Percentiles rank a stretch among this genome's conserved stretches.
Conservation (phyloP, 2,113 vertebrate genomes). For the Trinectes maculatus region DNA sequence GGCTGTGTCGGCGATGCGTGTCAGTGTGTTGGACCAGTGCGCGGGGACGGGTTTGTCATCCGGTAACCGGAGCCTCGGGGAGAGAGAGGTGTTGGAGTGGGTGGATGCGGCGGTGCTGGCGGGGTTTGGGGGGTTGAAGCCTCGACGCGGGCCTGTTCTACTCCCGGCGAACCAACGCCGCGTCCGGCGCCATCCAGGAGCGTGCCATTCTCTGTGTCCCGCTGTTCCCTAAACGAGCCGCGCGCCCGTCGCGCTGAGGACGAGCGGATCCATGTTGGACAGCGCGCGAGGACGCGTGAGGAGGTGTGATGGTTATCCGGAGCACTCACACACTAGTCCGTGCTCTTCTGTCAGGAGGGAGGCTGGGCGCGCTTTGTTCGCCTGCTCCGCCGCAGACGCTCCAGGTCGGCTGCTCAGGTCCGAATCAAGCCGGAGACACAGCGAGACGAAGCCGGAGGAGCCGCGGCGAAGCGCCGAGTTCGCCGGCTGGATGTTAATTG, state of each 20-base stretch:
- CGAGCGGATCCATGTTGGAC: constrained; percentile 67
- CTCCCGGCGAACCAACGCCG: constrained; percentile 61
- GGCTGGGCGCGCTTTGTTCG: constrained; percentile 70
- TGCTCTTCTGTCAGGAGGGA: constrained; percentile 33
- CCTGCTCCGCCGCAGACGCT: constrained; percentile 47
- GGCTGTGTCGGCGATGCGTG: constrained; percentile 15
- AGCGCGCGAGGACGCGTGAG: constrained; percentile 4
- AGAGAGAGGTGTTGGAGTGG: constrained; percentile 31
- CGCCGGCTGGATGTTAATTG: constrained; percentile 71
- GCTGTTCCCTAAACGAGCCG: constrained; percentile 64
- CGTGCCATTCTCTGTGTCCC: constrained; percentile 68
- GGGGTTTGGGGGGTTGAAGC: constrained; percentile 31
- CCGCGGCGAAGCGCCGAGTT: constrained; percentile 49
- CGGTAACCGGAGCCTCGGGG: constrained; percentile 10
- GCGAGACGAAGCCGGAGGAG: neutral
- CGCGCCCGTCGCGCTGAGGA: constrained; percentile 56
- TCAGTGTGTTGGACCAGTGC: constrained; percentile 21
- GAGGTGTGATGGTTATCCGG: constrained; percentile 52
- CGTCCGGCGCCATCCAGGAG: constrained; percentile 62
- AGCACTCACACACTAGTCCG: constrained; percentile 67
- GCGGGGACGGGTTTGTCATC: constrained; percentile 20
- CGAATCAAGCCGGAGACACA: constrained; percentile 32
- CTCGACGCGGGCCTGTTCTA: constrained; percentile 63
- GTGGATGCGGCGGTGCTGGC: constrained; percentile 13
- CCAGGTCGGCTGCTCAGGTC: constrained; percentile 44